These are phyloP conservation scores for Nomada lathburiana DNA, from an alignment of 2,888 invertebrate species.

Conservation along the genomic window DNA sequence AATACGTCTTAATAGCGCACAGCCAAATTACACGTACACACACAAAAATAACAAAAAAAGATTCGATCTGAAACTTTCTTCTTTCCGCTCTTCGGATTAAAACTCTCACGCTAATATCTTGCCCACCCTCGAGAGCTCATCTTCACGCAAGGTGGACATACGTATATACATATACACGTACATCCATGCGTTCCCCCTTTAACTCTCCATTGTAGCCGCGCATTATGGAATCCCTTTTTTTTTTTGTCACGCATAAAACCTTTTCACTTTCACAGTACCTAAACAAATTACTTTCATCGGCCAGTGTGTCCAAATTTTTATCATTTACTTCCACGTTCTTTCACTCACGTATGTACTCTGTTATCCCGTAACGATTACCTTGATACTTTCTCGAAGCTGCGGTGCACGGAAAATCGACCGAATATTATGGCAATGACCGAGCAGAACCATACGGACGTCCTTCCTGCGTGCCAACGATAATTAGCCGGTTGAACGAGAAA, in stretches of 20 bases:
- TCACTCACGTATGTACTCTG: neutral
- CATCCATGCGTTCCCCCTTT: neutral
- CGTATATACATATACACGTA: neutral
- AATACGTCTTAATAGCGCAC: too few relatives aligned
- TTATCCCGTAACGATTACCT: neutral
- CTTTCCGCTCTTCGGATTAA: neutral
- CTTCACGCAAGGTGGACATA: neutral
- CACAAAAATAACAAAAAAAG: neutral
- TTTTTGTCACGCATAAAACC: too few relatives aligned
- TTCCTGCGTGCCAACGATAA: conserved; percentile 51
- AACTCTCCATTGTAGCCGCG: neutral
- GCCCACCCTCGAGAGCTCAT: too few relatives aligned
- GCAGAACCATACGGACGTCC: conserved; percentile 35
- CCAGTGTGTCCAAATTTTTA: neutral
- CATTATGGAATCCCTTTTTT: too few relatives aligned
- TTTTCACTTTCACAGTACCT: neutral
- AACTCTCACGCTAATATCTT: neutral
- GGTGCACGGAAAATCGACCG: neutral
- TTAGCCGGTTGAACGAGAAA: conserved; percentile 47
- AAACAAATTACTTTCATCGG: neutral
- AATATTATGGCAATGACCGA: conserved; percentile 54
- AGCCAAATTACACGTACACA: neutral
- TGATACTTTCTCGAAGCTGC: conserved; percentile 29
- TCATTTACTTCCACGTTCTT: neutral
- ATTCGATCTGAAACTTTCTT: neutral